phyloP scores from a whole-genome alignment of 1,140 invertebrate genomes.

The Aphis gossypii region DNA sequence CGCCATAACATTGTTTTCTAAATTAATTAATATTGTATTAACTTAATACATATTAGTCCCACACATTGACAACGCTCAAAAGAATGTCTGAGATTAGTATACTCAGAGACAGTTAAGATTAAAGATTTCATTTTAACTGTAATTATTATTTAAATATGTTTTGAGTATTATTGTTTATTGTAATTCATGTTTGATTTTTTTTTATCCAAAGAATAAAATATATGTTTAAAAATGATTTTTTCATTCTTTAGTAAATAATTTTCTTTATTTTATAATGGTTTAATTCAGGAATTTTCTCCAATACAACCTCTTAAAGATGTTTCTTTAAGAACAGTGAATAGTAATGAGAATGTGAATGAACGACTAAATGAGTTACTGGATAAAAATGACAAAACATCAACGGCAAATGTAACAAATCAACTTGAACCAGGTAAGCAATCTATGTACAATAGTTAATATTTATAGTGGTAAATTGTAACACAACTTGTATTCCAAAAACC shows the following conservation, averaged over 20 bases:
- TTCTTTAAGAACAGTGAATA: background rate
- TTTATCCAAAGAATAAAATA: background rate
- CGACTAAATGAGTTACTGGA: background rate
- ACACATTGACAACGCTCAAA: too few species aligned
- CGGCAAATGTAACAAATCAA: background rate
- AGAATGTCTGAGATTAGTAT: background rate
- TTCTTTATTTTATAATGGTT: background rate
- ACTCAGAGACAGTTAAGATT: background rate
- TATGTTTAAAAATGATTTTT: background rate
- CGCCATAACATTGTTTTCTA: background rate
- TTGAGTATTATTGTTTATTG: background rate
- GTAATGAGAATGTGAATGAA: constrained; percentile 40
- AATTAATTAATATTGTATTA: background rate
- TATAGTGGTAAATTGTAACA: background rate
- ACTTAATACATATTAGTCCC: too few species aligned
- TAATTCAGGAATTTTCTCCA: constrained; percentile 18
- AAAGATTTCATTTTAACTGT: background rate
- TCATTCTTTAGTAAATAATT: background rate
- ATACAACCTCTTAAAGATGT: background rate
- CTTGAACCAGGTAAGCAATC: background rate
- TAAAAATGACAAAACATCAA: background rate
- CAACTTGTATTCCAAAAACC: too few species aligned
- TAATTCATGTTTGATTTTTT: background rate
- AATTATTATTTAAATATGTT: background rate
- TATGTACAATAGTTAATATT: background rate